Base-by-base conservation (phyloP, 2,797 vertebrate genomes). In the Melanotaenia boesemani region DNA sequence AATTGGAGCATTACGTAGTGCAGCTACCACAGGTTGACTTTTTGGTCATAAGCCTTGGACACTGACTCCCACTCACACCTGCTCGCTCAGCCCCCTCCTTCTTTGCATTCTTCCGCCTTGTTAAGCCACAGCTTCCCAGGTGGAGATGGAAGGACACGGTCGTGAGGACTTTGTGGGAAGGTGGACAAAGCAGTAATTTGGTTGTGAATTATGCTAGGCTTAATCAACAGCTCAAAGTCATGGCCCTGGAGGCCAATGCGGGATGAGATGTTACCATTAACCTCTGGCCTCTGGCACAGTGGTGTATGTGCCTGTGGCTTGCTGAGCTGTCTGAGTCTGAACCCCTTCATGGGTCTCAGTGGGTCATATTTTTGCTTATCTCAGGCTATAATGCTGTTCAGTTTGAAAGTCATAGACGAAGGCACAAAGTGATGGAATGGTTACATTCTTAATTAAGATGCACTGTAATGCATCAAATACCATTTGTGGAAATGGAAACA, bases 181-280 rank as follows among this genome's bases (percentile, higher is more conserved):
- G 73, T 67, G 74, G 76, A 84, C 67, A 63, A 88, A 74, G 72
- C 67, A 78, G 86, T 94, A 92, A 94, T 94, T 94, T 94, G 92
- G 88, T 91, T 88, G 90, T 94, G 92, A 94, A 86, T 93, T 92
- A 94, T 94, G 92, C 86, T 73, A 50, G 63, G 80, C 71, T 86
- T 91, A 90, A 90, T 92, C 90, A 90, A 81, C 88, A 70, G 86
- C 88, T 86, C 88, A 91, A 92, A 92, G 92, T 95, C 90, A 86
- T 68, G 78, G 85, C 87, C 88, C 88, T 20, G 60, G 89, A 90
- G 90, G 84, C 82, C 66, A 72, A 46, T 71, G 74, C 63, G 63
- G 85, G 86, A 89, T 93, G 90, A 92, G 83, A 89, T 92, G 89
- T 89, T 88, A 72, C 89, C 83, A 92, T 94, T 94, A 94, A 92